A percentile compares a stretch with the other conserved stretches of the same genome.
Conservation (phyloP, 2,113 vertebrate species). For the Diglossa brunneiventris region DNA sequence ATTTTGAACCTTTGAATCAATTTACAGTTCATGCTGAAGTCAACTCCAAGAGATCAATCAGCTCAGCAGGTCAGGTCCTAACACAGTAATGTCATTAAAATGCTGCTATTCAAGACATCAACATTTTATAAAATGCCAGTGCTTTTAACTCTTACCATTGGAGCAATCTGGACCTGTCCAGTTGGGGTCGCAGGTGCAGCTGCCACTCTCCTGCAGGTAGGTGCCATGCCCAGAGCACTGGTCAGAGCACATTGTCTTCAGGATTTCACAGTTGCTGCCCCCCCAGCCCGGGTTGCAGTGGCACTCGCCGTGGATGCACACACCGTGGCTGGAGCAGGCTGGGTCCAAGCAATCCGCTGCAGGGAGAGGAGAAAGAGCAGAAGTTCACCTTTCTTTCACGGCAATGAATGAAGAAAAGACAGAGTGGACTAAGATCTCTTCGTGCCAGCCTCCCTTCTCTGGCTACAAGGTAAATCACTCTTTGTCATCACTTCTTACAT, state of each 20-base stretch:
- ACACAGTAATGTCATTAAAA: not conserved
- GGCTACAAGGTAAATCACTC: not conserved
- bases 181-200: constrained; percentile 89
- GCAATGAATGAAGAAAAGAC: not conserved
- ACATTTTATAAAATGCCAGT: not conserved
- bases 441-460: not conserved
- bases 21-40: not conserved
- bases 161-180: constrained; percentile 97
- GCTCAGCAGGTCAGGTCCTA: not conserved
- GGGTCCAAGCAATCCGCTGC: constrained; percentile 93
- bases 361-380: not conserved
- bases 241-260: constrained; percentile 93
- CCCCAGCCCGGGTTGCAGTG: constrained; percentile 96
- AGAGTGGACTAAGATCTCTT: not conserved
- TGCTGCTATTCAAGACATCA: not conserved
- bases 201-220: constrained; percentile 88
- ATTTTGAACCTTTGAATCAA: not conserved
- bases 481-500: not conserved
- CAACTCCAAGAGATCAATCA: not conserved
- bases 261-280: constrained; percentile 87
- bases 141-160: constrained; percentile 80
- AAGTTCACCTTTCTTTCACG: not conserved
- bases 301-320: constrained; percentile 93
- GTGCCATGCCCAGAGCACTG: constrained; percentile 94
- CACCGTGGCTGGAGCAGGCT: constrained; percentile 87